These are phyloP conservation scores for Caenorhabditis uteleia DNA, from an alignment of 2,888 invertebrate genomes.

Conservation along the genomic window DNA sequence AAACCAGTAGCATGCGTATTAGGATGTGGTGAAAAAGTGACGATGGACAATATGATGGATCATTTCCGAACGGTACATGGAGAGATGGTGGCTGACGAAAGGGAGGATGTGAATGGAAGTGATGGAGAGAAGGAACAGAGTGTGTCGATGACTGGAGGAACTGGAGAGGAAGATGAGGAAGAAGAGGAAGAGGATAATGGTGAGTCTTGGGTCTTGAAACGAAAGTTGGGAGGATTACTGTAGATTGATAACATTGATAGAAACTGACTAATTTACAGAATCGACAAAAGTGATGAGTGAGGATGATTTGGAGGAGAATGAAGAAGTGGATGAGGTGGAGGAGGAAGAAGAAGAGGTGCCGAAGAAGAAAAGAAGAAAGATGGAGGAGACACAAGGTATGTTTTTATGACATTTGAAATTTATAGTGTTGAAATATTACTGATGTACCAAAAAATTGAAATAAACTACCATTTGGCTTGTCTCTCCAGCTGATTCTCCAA, in stretches of 20 bases:
- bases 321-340: not conserved
- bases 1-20: slow-evolving; percentile 12
- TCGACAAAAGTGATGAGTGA: not conserved
- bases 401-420: no score
- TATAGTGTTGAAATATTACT: no score
- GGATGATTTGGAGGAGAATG: not conserved
- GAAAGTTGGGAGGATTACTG: no score
- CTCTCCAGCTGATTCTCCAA: no score
- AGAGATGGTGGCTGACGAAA: not conserved
- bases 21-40: slow-evolving; percentile 5
- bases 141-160: not conserved
- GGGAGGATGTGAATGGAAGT: no score
- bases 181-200: not conserved
- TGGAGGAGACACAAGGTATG: no score
- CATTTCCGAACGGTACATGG: slow-evolving; percentile 1
- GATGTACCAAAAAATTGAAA: no score
- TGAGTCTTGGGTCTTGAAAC: no score
- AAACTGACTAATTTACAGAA: no score
- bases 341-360: not conserved
- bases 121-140: not conserved
- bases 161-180: not conserved
- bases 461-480: no score
- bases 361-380: no score
- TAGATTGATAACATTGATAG: no score
- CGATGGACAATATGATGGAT: not conserved